phyloP scores from a whole-genome alignment of 1,140 invertebrate genomes.

The Limonius californicus region DNA sequence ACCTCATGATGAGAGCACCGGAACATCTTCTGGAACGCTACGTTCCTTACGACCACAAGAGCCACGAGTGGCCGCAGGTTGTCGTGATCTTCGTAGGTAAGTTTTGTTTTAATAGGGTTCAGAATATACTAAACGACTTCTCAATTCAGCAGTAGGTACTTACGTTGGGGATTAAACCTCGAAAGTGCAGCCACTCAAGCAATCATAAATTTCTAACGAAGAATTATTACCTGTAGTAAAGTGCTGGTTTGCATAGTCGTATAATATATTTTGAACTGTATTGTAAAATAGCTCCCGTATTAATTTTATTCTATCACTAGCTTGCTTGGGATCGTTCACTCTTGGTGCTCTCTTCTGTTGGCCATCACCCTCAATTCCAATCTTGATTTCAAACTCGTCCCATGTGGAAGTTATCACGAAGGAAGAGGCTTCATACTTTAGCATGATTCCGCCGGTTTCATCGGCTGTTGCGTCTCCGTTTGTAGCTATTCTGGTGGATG shows the following conservation, averaged over 20 bases:
- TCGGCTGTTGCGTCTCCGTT: not conserved
- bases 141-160: no score
- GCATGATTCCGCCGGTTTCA: slow-evolving; percentile 12
- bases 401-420: slow-evolving; percentile 2
- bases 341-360: not conserved
- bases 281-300: not conserved
- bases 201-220: no score
- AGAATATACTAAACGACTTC: no score
- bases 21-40: no score
- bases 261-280: no score
- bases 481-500: slow-evolving; percentile 2
- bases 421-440: slow-evolving; percentile 18
- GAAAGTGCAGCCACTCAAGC: no score
- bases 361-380: slow-evolving; percentile 18
- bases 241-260: no score
- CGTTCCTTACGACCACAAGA: not conserved
- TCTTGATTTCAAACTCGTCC: slow-evolving; percentile 14
- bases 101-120: not conserved
- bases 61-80: slow-evolving; percentile 1
- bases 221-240: no score
- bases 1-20: no score
- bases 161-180: no score
- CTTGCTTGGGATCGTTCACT: not conserved
- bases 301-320: not conserved
- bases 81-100: slow-evolving; percentile 2